Percentiles rank a stretch among this genome's conserved stretches.
Evolutionary conservation across 1,140 invertebrate species (phyloP).

Genomic region (Leptinotarsa lineolata): DNA sequence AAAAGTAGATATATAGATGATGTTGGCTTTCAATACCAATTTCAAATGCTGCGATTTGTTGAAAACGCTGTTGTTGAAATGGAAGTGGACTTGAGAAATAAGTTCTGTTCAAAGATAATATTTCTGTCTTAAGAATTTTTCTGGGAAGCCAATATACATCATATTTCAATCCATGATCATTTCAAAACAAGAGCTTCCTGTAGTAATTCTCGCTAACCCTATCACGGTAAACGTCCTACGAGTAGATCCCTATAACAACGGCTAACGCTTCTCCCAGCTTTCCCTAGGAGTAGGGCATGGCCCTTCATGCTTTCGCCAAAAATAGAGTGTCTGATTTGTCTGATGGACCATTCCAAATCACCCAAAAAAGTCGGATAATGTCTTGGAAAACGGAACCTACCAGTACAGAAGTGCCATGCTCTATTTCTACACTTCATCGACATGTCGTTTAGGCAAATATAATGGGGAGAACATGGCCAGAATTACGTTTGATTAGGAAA

Average conservation of each 20-base stretch:
- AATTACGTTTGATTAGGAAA: no score
- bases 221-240: background rate
- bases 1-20: no score
- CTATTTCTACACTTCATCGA: conserved; percentile 24
- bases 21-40: no score
- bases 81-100: no score
- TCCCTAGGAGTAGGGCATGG: conserved; percentile 51
- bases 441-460: background rate
- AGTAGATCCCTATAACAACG: conserved; percentile 4
- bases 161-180: no score
- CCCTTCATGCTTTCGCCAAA: conserved; percentile 51
- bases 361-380: conserved; percentile 36
- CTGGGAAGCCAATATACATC: no score
- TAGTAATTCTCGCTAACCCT: background rate
- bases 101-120: no score
- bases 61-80: no score
- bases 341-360: conserved; percentile 44
- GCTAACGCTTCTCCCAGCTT: conserved; percentile 22
- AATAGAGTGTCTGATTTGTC: conserved; percentile 14
- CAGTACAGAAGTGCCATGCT: conserved; percentile 54
- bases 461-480: background rate
- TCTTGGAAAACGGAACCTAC: conserved; percentile 43
- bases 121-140: no score
- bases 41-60: no score
- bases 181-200: no score